Evolutionary conservation across 2,113 vertebrate species (phyloP), one percentile per base, ranked within the genome.

Genomic region (Caranx ignobilis): DNA sequence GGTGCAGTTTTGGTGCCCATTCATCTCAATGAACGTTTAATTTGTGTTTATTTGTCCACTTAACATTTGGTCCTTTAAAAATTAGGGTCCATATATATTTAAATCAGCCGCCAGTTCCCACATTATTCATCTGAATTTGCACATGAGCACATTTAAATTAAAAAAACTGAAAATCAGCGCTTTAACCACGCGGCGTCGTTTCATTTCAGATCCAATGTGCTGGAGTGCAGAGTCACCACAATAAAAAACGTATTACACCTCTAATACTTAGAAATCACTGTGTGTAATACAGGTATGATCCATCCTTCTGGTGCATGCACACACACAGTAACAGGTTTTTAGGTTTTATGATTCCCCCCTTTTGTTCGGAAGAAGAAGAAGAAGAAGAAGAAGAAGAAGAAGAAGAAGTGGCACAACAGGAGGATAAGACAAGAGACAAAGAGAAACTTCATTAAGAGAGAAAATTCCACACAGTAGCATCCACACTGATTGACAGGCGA

Each of bases 401-500:
- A 72, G 18, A 56, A n/a, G 47, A 63, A 59, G 61, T 31, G 26
- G 11, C 35, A 60, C 35, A 13, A 21, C 6, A 45, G n/a, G 6
- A 16, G 15, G 26, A 43, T 13, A 50, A 67, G 52, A 65, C 26
- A 16, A 47, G 16, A 41, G 8, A 67, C 60, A 9, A 26, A 66
- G 15, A 47, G 11, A 48, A 26, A 48, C 41, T 45, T 74, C 21
- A 15, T 67, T n/a, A 55, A 54, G 50, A 31, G 70, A 56, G 48
- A 26, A 55, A 77, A 55, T 35, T n/a, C n/a, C 3, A 41, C 50
- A n/a, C 55, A 63, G 69, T 35, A 12, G 57, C 69, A 52, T 56
- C 66, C 73, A 11, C 55, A 32, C 5, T 90, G 91, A 92, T 78
- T 85, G 89, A 90, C 89, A 76, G 77, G 65, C 79, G 83, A 80